Evolutionary conservation across 2,888 invertebrate species (phyloP).

Genomic region (Caenorhabditis plicata): DNA sequence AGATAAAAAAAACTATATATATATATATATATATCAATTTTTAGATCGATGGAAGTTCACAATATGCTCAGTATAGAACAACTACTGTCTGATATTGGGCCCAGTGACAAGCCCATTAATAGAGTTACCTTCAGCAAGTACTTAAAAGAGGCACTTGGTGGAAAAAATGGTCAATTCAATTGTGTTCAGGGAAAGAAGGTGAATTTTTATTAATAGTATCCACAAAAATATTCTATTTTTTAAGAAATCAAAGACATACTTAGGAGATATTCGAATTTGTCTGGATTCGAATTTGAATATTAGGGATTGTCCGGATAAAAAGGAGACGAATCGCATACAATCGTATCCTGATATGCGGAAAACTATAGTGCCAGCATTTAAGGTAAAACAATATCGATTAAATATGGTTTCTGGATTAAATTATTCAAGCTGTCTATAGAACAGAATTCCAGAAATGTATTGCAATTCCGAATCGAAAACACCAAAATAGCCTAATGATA

Average conservation of each 20-base stretch:
- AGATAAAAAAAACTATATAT: not conserved
- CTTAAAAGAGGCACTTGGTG: constrained; percentile 9
- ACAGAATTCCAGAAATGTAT: too few relatives aligned
- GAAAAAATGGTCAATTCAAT: constrained; percentile 29
- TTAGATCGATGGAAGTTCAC: constrained; percentile 16
- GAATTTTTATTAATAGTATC: not conserved
- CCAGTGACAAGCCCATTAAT: constrained; percentile 10
- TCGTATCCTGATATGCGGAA: too few relatives aligned
- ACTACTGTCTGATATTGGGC: constrained; percentile 14
- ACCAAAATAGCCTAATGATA: too few relatives aligned
- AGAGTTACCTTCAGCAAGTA: constrained; percentile 5
- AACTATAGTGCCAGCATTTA: too few relatives aligned
- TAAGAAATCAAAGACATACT: constrained; percentile 26
- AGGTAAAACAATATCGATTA: too few relatives aligned
- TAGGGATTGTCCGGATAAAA: constrained; percentile 25
- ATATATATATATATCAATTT: not conserved
- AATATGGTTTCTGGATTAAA: too few relatives aligned
- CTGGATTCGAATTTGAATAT: constrained; percentile 23
- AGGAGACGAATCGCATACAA: constrained; percentile 7
- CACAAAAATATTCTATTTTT: constrained; percentile 4
- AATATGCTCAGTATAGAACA: constrained; percentile 7
- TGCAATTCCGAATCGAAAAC: too few relatives aligned
- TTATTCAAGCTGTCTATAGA: too few relatives aligned
- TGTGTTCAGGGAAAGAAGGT: constrained; percentile 44
- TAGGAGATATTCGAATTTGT: constrained; percentile 39